phyloP scores from a whole-genome alignment of 1,140 invertebrate species.

The Bombus affinis region DNA sequence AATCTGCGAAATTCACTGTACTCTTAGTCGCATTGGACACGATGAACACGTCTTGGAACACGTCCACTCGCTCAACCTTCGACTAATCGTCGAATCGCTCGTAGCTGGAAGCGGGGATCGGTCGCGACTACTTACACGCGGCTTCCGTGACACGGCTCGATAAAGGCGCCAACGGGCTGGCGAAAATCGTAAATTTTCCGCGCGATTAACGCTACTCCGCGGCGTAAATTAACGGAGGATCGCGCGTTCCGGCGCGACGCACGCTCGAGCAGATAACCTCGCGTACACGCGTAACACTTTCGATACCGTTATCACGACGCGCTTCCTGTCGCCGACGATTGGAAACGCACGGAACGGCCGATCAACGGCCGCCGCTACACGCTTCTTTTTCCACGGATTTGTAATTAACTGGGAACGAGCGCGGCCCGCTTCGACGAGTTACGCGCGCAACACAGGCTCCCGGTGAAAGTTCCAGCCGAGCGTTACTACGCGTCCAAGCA shows the following conservation, averaged over 20 bases:
- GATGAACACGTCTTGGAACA: background rate
- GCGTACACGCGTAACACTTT: constrained; percentile 66
- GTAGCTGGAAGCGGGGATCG: constrained; percentile 2
- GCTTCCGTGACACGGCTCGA: constrained; percentile 51
- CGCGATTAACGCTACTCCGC: constrained; percentile 44
- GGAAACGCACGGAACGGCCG: background rate
- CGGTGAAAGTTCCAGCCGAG: constrained; percentile 7
- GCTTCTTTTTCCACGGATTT: background rate
- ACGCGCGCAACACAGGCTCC: background rate
- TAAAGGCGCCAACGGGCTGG: background rate
- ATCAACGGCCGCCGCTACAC: background rate
- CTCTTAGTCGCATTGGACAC: background rate
- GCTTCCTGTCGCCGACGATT: constrained; percentile 56
- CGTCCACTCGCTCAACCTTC: background rate
- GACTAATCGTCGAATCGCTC: background rate
- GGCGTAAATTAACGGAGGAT: constrained; percentile 52
- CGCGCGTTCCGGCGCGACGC: background rate
- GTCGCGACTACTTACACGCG: constrained; percentile 17
- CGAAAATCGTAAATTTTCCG: constrained; percentile 54
- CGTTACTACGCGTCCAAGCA: background rate
- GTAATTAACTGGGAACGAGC: background rate
- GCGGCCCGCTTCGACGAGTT: background rate
- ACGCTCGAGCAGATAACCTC: constrained; percentile 44
- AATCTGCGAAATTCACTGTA: constrained; percentile 8
- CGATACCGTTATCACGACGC: constrained; percentile 69